Percentiles rank a stretch among this genome's conserved stretches.
Conservation (phyloP, 1,140 invertebrate species). For the Mylabris phalerata region DNA sequence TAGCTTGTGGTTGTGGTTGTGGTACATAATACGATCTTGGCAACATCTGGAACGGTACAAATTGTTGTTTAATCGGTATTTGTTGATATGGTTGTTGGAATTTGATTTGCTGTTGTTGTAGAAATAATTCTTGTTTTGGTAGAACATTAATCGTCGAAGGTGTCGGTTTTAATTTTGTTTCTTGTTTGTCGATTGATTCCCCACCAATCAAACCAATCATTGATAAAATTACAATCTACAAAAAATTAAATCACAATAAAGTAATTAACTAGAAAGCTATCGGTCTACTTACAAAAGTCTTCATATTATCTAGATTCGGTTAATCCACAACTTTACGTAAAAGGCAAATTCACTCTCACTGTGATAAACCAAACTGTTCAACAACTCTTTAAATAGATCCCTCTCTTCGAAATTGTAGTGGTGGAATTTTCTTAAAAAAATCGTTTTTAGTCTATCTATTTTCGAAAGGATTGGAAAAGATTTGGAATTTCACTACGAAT, state of each 20-base stretch:
- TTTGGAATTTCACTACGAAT: no score
- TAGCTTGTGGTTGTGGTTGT: constrained; percentile 21
- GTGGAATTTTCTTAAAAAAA: no score
- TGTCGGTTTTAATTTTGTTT: neutral
- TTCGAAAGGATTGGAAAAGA: no score
- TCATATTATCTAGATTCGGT: no score
- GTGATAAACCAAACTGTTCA: neutral
- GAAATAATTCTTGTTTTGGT: constrained; percentile 3
- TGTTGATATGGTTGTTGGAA: constrained; percentile 10
- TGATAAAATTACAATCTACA: constrained; percentile 2
- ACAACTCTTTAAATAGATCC: no score
- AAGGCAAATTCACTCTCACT: constrained; percentile 1
- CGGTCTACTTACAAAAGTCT: no score
- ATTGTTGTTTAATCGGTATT: neutral
- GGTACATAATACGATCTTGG: constrained; percentile 17
- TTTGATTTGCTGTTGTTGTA: neutral
- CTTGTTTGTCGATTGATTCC: neutral
- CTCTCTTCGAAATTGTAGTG: no score
- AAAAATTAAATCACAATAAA: neutral
- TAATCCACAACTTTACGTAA: no score
- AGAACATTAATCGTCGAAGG: neutral
- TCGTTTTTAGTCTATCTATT: no score
- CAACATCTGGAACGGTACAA: constrained; percentile 17
- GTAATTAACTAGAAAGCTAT: no score
- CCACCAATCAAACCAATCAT: neutral